Evolutionary conservation across 2,888 invertebrate genomes (phyloP), one percentile per base, ranked within the genome.

Genomic region (Melanargia galathea): DNA sequence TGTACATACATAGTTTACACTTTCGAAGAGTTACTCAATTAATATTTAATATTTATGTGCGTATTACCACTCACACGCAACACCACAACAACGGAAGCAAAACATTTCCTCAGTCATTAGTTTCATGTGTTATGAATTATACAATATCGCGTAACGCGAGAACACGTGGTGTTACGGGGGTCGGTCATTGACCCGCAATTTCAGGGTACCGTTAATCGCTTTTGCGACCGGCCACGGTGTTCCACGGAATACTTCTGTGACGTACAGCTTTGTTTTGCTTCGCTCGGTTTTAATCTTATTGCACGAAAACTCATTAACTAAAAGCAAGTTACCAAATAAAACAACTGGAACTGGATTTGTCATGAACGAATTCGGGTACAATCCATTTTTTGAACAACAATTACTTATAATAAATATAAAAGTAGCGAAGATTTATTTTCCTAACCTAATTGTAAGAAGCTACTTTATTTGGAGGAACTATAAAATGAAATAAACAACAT

Each of bases 181-280:
- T 80, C 87, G 87, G 87, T 81, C 87, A 74, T 75, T 80, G 87
- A 86, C 86, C 87, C 74, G 73, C 72, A 75, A 75, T 79, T 78
- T 82, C 75, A 79, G 72, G 75, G 74, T 80, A 81, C 84, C 79
- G 83, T 82, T 87, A 86, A 84, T 84, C 82, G 84, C 82, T 85
- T 87, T 86, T 77, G 80, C 83, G 78, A 59, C 48, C 57, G 57
- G 54, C 65, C 60, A 57, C 57, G 26, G 49, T 26, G 24, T 60
- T 57, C 58, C 26, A 60, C 30, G 48, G 59, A 48, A 58, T 48
- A 48, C 48, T 58, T 48, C 56, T 56, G 46, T 33, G 16, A 58
- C 46, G n/a, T 35, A n/a, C 24, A 35, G 20, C 48, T 35, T 58
- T 35, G 33, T 58, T 58, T 48, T 22, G 22, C 35, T 13, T 33